Base-by-base conservation (phyloP, 2,797 vertebrate species). In the Chromobotia macracanthus region DNA sequence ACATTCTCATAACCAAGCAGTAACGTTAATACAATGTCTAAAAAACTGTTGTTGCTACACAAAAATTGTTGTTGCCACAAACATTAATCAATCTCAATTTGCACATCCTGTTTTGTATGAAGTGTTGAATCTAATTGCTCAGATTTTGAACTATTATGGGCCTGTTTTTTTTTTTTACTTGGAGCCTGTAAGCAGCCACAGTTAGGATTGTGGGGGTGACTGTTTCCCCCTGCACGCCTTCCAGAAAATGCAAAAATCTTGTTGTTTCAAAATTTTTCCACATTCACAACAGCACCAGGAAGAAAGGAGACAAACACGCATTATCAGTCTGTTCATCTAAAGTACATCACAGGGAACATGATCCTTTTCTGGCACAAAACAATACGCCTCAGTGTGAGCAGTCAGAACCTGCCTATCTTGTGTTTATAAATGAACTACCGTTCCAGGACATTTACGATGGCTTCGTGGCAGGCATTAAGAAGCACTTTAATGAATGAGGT, bases 361-460 rank as follows among this genome's bases (percentile, higher is more conserved):
- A 79, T 80, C 63, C 71, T 56, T 81, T 83, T 77, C 75, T 70
- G 65, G 35, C 53, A 69, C 50, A 48, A 66, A 79, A 82, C 70
- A 80, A 70, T 80, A 69, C 16, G 15, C 31, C 79, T 63, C 53
- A 56, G 63, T 86, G 82, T 73, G 76, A 88, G 83, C 86, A 86
- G 56, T 74, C 87, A 86, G 84, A 81, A 80, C 50, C 79, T 78
- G 81, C 72, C 79, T 81, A 81, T 84, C 83, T 86, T 28, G 60
- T 82, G 78, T 86, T 83, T 79, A 83, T 75, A 82, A 83, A 82
- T 81, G 77, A 84, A 89, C 83, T 89, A 87, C 87, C 91, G 91
- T 93, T 93, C 91, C 92, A 89, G 89, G 88, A 92, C 91, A 93
- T 93, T 94, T 91, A 89, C 82, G 80, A 84, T 87, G 88, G 84